phyloP scores from a whole-genome alignment of 2,113 vertebrate genomes.

The Chaetorhynchus papuensis region DNA sequence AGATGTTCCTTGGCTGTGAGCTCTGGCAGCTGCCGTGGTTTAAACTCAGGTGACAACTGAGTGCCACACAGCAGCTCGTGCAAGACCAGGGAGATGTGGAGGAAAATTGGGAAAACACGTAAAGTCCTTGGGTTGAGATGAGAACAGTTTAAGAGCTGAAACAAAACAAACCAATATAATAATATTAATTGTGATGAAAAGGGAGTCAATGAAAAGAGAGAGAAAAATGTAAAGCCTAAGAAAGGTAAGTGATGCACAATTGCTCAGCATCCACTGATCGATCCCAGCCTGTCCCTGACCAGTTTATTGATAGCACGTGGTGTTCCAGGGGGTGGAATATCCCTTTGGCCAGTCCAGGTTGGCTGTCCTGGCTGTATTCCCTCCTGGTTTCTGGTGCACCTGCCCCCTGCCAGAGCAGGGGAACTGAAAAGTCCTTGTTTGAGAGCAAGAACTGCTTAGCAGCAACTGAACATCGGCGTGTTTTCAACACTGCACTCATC shows the following conservation, averaged over 20 bases:
- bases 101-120: not conserved
- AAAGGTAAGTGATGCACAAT: not conserved
- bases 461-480: not conserved
- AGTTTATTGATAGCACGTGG: fast-evolving
- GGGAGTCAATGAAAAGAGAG: no score
- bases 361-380: not conserved
- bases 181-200: not conserved
- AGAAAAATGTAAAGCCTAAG: not conserved
- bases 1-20: not conserved
- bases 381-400: not conserved
- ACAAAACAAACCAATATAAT: not conserved
- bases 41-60: not conserved
- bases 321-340: not conserved
- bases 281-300: not conserved
- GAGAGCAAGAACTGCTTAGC: not conserved
- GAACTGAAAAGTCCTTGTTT: not conserved
- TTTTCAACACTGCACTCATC: not conserved
- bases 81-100: not conserved
- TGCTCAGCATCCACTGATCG: not conserved
- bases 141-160: not conserved
- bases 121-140: not conserved
- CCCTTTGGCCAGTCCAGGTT: not conserved
- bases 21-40: not conserved
- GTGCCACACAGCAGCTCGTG: not conserved
- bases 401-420: not conserved